Percentiles rank a stretch among this genome's conserved stretches.
These are phyloP conservation scores for Meloe dianella DNA, from an alignment of 2,888 invertebrate genomes.

Conservation along the genomic window DNA sequence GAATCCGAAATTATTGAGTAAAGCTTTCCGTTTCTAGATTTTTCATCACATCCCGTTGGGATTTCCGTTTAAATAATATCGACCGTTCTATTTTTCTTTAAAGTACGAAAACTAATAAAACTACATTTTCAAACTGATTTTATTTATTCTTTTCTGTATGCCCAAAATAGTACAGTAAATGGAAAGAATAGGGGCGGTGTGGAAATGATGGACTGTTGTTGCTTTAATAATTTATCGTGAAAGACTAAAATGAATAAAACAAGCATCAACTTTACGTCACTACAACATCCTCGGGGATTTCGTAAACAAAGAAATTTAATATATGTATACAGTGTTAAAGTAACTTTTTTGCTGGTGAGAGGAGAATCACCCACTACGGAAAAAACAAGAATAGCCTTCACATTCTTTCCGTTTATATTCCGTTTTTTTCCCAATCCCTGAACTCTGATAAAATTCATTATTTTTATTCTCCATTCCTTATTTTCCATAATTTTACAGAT, in stretches of 20 bases:
- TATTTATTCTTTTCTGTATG: not conserved
- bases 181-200: not conserved
- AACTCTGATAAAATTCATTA: not conserved
- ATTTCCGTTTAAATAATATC: conserved; percentile 17
- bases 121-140: conserved; percentile 3
- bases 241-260: conserved; percentile 27
- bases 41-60: conserved; percentile 39
- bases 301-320: conserved; percentile 29
- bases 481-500: not conserved
- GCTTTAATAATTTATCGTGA: conserved; percentile 20
- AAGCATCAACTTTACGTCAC: conserved; percentile 26
- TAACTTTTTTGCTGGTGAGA: conserved; percentile 17
- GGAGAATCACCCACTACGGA: not conserved
- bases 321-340: conserved; percentile 28
- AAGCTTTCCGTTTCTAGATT: conserved; percentile 47
- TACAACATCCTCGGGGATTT: conserved; percentile 27
- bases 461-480: not conserved
- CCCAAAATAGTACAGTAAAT: not conserved
- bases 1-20: conserved; percentile 43
- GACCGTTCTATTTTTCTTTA: conserved; percentile 8
- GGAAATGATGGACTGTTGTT: conserved; percentile 12
- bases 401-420: not conserved
- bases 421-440: not conserved
- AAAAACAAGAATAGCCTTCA: not conserved
- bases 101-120: conserved; percentile 8